A percentile compares a stretch with the other conserved stretches of the same genome.
Evolutionary conservation across 2,888 invertebrate genomes (phyloP).

Genomic region (Halictus ligatus): DNA sequence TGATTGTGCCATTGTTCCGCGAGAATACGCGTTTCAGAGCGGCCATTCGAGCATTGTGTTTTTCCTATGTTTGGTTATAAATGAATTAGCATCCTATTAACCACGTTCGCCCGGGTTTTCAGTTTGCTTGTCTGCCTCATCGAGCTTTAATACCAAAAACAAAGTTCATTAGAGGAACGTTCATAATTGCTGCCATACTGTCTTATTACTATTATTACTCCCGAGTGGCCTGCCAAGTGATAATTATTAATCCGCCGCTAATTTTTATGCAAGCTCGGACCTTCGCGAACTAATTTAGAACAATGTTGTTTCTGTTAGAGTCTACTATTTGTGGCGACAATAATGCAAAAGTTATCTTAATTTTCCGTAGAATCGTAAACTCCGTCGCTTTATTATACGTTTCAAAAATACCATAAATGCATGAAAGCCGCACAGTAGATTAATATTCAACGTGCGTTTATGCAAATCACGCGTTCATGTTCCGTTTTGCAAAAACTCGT

Average conservation of each 20-base stretch:
- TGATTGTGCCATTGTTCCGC: background rate
- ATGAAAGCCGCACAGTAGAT: background rate
- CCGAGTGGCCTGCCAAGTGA: background rate
- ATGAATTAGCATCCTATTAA: background rate
- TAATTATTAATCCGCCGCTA: background rate
- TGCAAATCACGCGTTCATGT: background rate
- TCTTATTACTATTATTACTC: background rate
- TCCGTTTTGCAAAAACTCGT: background rate
- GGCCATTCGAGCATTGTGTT: background rate
- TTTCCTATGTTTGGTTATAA: background rate
- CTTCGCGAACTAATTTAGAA: background rate
- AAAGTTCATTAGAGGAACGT: background rate
- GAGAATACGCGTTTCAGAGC: background rate
- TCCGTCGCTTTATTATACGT: background rate
- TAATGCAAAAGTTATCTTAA: background rate
- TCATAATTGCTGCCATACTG: too few relatives aligned
- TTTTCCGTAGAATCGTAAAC: background rate
- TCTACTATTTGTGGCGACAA: background rate
- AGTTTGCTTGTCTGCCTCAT: background rate
- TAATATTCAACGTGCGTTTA: background rate
- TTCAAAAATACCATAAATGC: background rate
- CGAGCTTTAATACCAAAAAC: background rate
- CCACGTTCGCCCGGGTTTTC: background rate
- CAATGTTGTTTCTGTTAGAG: background rate
- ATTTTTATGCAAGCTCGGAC: background rate